Evolutionary conservation across 2,888 invertebrate species (phyloP).

Genomic region (Unio pictorum): DNA sequence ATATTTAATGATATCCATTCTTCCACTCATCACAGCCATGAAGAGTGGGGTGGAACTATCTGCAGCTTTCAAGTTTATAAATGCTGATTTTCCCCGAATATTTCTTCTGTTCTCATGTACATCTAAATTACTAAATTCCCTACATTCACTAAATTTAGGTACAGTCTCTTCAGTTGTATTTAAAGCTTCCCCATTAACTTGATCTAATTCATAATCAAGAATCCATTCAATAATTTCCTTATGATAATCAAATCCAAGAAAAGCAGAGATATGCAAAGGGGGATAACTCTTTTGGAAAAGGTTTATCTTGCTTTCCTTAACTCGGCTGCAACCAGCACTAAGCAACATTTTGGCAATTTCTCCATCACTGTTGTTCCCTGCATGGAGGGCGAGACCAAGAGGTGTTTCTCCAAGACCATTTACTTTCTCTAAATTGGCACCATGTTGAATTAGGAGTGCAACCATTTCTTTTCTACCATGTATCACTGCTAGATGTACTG

Average conservation of each 20-base stretch:
- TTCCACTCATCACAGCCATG: conserved; percentile 42
- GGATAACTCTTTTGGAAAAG: conserved; percentile 39
- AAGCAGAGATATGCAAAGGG: conserved; percentile 40
- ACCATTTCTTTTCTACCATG: conserved; percentile 33
- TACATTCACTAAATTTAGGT: not conserved
- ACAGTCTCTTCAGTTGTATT: not conserved
- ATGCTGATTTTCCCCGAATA: not conserved
- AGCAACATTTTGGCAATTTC: conserved; percentile 29
- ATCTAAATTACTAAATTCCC: not conserved
- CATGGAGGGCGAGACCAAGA: conserved; percentile 37
- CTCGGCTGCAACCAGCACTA: conserved; percentile 33
- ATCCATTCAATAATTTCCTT: conserved; percentile 16
- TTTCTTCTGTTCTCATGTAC: not conserved
- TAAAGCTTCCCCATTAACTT: not conserved
- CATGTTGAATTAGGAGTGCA: conserved; percentile 38
- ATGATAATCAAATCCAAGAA: conserved; percentile 27
- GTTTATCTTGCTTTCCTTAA: conserved; percentile 32
- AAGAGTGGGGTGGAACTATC: conserved; percentile 41
- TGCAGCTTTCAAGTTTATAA: conserved; percentile 29
- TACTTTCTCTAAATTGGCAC: conserved; percentile 39
- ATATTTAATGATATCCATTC: conserved; percentile 29
- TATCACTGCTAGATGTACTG: conserved; percentile 40
- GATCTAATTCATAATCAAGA: conserved; percentile 12
- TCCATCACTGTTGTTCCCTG: conserved; percentile 7
- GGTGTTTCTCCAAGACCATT: conserved; percentile 37